Evolutionary conservation across 2,797 vertebrate species (phyloP), one percentile per base, ranked within the genome.

Genomic region (Coendou prehensilis): DNA sequence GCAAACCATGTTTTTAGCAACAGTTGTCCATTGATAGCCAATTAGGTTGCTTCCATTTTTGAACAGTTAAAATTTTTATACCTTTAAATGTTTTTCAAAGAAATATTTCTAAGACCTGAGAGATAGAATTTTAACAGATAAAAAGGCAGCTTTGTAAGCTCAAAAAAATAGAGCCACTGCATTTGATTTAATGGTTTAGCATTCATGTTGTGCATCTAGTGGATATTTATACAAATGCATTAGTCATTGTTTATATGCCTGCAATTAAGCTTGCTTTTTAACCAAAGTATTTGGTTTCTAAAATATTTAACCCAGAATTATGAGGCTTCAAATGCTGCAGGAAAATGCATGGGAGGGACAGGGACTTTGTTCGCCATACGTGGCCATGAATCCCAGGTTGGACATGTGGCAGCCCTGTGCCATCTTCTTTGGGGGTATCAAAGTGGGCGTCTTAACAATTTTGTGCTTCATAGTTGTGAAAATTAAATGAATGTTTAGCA

Each of bases 211-310:
- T 92, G 69, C 87, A 54, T 50, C 59, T 37, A 67, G 69, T 22
- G 61, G 41, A 57, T 64, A 63, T 63, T 81, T 64, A 79, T 23
- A 64, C 41, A 89, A 73, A 89, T 50, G 50, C 81, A 78, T 82
- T 73, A 61, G 50, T 45, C 22, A 41, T 41, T 78, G 67, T 54
- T 94, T 71, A 83, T 54, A 80, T 64, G 30, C 22, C 54, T 61
- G 14, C 18, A 71, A 80, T 94, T 89, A 96, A 81, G 28, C 20
- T 89, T 89, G 82, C 30, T 67, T 89, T 95, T 52, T 75, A 57
- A 57, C 20, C 45, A 82, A 84, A 59, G 20, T 85, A 13, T 67
- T 89, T 80, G 37, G 50, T 73, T 96, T 93, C 76, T 88, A 76
- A 94, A 96, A 85, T 82, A 52, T 81, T 95, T 94, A 41, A 54